Conservation (phyloP, 2,888 invertebrate species). For the Phyto melanocephala region DNA sequence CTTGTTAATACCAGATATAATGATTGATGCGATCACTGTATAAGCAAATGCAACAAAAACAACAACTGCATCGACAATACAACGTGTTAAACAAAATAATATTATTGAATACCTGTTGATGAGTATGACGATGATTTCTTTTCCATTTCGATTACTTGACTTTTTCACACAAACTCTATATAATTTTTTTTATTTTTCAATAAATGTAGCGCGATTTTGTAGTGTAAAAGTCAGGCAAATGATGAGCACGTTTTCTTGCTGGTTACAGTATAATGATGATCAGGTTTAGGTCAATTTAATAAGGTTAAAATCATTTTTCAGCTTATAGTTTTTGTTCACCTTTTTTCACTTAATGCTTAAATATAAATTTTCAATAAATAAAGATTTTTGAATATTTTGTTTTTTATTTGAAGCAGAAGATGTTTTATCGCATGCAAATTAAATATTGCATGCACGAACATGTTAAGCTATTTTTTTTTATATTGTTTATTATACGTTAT, state of each 20-base stretch:
- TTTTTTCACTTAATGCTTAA: conserved; percentile 13
- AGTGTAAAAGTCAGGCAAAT: conserved; percentile 55
- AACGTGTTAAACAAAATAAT: conserved; percentile 55
- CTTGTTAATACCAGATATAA: conserved; percentile 59
- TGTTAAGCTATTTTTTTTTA: conserved; percentile 22
- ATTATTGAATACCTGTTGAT: conserved; percentile 60
- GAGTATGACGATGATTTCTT: conserved; percentile 20
- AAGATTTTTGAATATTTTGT: conserved; percentile 8
- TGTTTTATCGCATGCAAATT: conserved; percentile 66
- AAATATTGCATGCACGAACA: conserved; percentile 65
- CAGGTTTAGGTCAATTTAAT: conserved; percentile 65
- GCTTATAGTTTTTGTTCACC: neutral
- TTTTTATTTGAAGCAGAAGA: conserved; percentile 40
- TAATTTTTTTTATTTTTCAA: conserved; percentile 15
- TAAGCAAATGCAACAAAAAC: neutral
- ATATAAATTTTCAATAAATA: conserved; percentile 42
- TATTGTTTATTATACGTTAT: conserved; percentile 24
- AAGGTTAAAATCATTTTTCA: conserved; percentile 60
- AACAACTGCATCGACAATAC: conserved; percentile 5
- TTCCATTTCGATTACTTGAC: neutral
- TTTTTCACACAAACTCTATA: conserved; percentile 56
- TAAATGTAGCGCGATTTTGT: conserved; percentile 60
- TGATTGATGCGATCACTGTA: conserved; percentile 61
- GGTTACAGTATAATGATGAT: conserved; percentile 51
- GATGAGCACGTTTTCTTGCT: conserved; percentile 63